Evolutionary conservation across 2,797 vertebrate species (phyloP).

Genomic region (Phrynocephalus guinanensis): DNA sequence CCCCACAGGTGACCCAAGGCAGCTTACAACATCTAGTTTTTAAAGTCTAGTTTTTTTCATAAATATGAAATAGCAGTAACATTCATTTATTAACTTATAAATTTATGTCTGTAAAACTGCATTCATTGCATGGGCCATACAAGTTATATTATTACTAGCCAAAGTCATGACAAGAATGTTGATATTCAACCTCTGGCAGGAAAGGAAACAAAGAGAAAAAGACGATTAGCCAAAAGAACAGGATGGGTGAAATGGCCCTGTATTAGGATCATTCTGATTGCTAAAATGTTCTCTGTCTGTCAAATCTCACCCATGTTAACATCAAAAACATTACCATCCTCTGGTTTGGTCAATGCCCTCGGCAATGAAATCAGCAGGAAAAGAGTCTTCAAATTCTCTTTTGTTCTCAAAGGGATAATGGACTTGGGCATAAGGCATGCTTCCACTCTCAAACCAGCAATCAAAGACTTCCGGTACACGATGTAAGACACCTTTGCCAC

Average conservation of each 20-base stretch:
- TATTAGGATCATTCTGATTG: neutral
- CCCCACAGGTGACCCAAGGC: too few species aligned
- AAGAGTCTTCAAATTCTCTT: conserved; percentile 91
- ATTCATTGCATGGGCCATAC: neutral
- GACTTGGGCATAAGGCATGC: conserved; percentile 97
- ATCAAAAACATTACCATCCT: conserved; percentile 85
- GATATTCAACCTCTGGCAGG: too few species aligned
- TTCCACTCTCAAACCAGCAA: conserved; percentile 99
- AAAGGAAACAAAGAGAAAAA: too few species aligned
- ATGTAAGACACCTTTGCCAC: conserved; percentile 87
- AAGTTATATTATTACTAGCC: neutral
- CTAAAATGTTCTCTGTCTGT: fast-evolving
- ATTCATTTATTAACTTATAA: neutral
- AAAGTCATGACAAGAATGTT: too few species aligned
- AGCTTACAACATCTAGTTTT: too few species aligned
- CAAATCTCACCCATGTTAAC: fast-evolving
- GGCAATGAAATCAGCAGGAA: conserved; percentile 97
- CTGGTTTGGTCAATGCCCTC: conserved; percentile 99
- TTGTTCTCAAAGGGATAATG: conserved; percentile 95
- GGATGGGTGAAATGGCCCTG: neutral
- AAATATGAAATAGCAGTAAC: neutral
- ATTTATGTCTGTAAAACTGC: neutral
- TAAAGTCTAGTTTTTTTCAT: neutral
- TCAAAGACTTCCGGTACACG: conserved; percentile 93
- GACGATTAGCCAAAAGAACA: too few species aligned